Conservation (phyloP, 2,113 vertebrate species). For the Bufo bufo region DNA sequence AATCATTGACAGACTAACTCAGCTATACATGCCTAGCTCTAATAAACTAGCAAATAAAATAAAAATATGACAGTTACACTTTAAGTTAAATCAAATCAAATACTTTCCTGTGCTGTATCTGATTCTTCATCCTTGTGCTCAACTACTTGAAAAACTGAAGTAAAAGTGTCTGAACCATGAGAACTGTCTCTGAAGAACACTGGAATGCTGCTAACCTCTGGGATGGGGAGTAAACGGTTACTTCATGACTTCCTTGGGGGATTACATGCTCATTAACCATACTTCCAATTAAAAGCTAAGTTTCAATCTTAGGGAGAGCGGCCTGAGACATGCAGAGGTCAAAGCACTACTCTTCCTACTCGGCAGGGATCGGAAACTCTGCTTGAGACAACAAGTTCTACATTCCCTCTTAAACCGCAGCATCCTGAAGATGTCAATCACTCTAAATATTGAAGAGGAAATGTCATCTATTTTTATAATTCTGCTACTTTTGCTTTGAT, state of each 20-base stretch:
- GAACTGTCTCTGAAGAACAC: background rate
- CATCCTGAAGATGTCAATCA: background rate
- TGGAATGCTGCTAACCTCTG: too few relatives aligned
- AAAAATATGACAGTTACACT: too few relatives aligned
- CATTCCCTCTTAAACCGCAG: background rate
- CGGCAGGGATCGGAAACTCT: conserved; percentile 12
- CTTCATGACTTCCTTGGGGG: conserved; percentile 32
- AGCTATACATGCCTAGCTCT: too few relatives aligned
- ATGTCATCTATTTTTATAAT: background rate
- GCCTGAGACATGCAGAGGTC: background rate
- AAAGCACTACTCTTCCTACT: background rate
- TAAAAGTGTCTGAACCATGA: background rate
- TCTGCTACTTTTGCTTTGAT: background rate
- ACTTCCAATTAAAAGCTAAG: conserved; percentile 15
- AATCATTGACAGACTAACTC: too few relatives aligned
- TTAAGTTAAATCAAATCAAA: too few relatives aligned
- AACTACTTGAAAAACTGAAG: background rate
- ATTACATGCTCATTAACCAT: conserved; percentile 18
- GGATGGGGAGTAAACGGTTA: background rate
- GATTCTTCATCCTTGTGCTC: too few relatives aligned
- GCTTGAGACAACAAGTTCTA: conserved; percentile 19
- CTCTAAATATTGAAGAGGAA: background rate
- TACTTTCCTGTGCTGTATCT: too few relatives aligned
- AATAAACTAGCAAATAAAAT: too few relatives aligned
- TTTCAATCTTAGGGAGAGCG: background rate